These are phyloP conservation scores for Myxocyprinus asiaticus DNA, from an alignment of 2,113 vertebrate species.

Conservation along the genomic window DNA sequence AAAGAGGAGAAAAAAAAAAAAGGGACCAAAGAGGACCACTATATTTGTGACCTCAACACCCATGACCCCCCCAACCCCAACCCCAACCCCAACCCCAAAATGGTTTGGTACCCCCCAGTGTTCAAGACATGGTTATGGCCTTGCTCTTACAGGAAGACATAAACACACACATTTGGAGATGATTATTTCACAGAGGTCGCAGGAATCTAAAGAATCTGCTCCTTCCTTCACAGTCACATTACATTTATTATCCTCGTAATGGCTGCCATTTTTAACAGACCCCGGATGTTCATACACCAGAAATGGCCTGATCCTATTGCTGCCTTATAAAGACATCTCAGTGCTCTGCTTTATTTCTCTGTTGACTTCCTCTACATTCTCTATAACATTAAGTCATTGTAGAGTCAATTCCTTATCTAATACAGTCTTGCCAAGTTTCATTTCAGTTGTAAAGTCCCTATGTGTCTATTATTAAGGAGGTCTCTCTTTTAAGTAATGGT, in stretches of 20 bases:
- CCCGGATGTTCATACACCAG: slow-evolving; percentile 24
- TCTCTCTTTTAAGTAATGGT: no score
- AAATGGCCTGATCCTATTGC: slow-evolving; percentile 4
- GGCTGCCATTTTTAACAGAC: slow-evolving; percentile 35
- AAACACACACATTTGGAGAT: no score
- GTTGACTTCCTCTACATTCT: slow-evolving; percentile 15
- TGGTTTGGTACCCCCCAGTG: no score
- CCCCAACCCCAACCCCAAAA: no score
- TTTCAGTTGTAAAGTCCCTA: slow-evolving; percentile 2
- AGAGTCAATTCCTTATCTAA: no score
- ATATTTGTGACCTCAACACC: no score
- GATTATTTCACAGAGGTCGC: slow-evolving; percentile 2
- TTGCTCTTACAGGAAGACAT: no score
- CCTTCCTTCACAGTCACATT: slow-evolving; percentile 31
- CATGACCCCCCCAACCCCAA: no score
- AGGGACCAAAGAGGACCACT: no score
- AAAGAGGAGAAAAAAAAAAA: no score
- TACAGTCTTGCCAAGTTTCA: slow-evolving; percentile 1
- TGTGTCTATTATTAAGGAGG: not conserved
- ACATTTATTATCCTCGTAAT: slow-evolving; percentile 18
- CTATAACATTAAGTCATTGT: not conserved
- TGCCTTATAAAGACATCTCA: not conserved
- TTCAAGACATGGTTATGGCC: no score
- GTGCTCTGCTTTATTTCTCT: slow-evolving; percentile 6
- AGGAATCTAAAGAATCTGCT: slow-evolving; percentile 36